phyloP scores from a whole-genome alignment of 2,797 vertebrate genomes.

The Clarias fuscus region DNA sequence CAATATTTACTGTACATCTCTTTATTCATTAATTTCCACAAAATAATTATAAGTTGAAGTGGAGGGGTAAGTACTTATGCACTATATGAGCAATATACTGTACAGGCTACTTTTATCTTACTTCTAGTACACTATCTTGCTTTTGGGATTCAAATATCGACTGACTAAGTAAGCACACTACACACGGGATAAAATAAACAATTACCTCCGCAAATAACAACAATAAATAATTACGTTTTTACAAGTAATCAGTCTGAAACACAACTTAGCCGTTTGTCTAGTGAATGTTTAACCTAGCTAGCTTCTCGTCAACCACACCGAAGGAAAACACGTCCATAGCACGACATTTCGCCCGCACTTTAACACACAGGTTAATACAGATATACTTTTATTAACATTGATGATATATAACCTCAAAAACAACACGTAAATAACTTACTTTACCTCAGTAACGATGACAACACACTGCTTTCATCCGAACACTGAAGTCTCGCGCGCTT shows the following conservation, averaged over 20 bases:
- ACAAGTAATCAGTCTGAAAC: background rate
- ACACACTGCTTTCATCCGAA: constrained; percentile 32
- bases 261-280: background rate
- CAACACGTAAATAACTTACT: background rate
- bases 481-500: constrained; percentile 72
- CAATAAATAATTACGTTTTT: background rate
- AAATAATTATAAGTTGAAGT: background rate
- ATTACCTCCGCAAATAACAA: background rate
- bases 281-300: background rate
- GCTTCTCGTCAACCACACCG: background rate
- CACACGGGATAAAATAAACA: background rate
- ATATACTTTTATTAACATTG: background rate
- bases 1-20: no score
- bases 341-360: no score
- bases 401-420: no score
- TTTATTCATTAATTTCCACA: background rate
- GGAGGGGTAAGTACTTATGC: background rate
- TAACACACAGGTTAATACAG: no score
- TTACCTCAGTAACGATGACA: constrained; percentile 29
- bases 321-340: background rate
- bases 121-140: background rate
- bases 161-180: background rate
- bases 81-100: background rate
- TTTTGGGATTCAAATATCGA: background rate
- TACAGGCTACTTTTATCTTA: background rate